phyloP scores from a whole-genome alignment of 2,888 invertebrate genomes.

The Drosophila engyochracea region DNA sequence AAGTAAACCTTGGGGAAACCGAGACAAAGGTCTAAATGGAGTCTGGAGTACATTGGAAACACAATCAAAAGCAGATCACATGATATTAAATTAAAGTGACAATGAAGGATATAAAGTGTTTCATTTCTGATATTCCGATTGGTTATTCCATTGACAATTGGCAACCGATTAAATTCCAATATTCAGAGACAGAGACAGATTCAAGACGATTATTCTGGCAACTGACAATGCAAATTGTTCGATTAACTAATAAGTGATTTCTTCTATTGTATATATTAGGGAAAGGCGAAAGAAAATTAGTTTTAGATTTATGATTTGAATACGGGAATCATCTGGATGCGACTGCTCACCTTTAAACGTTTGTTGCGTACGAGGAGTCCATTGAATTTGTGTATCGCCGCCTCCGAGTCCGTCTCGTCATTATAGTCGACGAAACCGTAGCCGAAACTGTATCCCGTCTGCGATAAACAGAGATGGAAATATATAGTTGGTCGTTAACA shows the following conservation, averaged over 20 bases:
- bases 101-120: not conserved
- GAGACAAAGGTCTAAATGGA: not conserved
- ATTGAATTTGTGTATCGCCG: slow-evolving; percentile 94
- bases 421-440: slow-evolving; percentile 98
- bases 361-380: slow-evolving; percentile 96
- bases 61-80: not conserved
- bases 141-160: slow-evolving; percentile 6
- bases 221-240: not conserved
- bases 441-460: slow-evolving; percentile 98
- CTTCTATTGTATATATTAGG: not conserved
- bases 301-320: not conserved
- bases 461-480: slow-evolving; percentile 22
- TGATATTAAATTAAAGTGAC: not conserved
- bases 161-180: slow-evolving; percentile 2
- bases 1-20: not conserved
- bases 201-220: not conserved
- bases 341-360: slow-evolving; percentile 91
- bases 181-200: not conserved
- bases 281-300: slow-evolving; percentile 4
- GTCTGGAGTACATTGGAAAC: not conserved
- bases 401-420: slow-evolving; percentile 92
- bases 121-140: not conserved
- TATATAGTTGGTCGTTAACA: slow-evolving; percentile 1
- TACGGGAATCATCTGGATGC: not conserved
- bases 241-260: slow-evolving; percentile 7